Evolutionary conservation across 2,113 vertebrate species (phyloP), one percentile per base, ranked within the genome.

Genomic region (Cryptoleucopteryx plumbea): DNA sequence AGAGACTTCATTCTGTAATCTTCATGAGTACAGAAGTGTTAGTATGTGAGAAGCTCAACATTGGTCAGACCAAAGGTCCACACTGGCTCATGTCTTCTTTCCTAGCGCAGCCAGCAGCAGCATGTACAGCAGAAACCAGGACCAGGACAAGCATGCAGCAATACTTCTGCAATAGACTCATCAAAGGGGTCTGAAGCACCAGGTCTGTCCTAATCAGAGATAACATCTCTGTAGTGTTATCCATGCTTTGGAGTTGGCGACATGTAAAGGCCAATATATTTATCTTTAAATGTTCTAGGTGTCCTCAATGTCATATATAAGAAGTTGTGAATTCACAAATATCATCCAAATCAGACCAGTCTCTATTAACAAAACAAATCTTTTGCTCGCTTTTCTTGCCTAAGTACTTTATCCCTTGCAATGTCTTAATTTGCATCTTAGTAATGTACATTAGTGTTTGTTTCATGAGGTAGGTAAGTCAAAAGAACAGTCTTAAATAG

Each of bases 71-170:
- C 19, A 26, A 48, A 63, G 50, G 36, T 17, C 22, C 6, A 5
- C 5, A 1, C 13, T 11, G 27, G 26, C 40, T 32, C 36, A 3
- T 0, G 0, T 26, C 68, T 20, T 42, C 21, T 48, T 72, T 67
- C 47, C 9, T 42, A 11, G 11, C 15, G 59, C 40, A 67, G 40
- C 16, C 34, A 43, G 42, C 19, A 59, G 43, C 58, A 40, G 4
- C 38, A 6, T 6, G 11, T 14, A 15, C 1, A 3, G 22, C n/a
- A 42, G 53, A 32, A 40, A 61, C 8, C 15, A 61, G 16, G 34
- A 61, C 19, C 11, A 31, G 23, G 27, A 40, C 20, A 72, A 42
- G 20, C 2, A 1, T 6, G 6, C 26, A 16, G 45, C 0, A 2
- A 29, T 13, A 14, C 11, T 62, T 80, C 19, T 52, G 32, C 31